Evolutionary conservation across 1,140 invertebrate species (phyloP).

Genomic region (Sinella curviseta): DNA sequence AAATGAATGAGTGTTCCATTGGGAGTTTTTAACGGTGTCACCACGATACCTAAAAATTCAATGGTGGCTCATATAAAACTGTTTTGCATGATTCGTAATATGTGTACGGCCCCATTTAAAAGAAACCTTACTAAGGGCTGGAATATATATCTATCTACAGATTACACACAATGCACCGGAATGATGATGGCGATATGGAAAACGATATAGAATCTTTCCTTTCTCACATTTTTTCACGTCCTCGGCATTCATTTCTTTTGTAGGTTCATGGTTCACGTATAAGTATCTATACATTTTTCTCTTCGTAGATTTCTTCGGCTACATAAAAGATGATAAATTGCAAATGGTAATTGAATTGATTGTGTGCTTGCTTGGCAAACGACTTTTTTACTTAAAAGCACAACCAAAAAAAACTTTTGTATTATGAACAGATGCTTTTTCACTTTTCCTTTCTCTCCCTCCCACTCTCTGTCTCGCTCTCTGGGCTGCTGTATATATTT

Average conservation of each 20-base stretch:
- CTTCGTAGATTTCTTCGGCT: conserved; percentile 19
- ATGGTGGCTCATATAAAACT: no score
- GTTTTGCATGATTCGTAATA: neutral
- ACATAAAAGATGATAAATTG: conserved; percentile 28
- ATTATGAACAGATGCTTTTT: neutral
- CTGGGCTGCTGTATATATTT: no score
- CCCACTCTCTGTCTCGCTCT: neutral
- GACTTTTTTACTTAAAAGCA: neutral
- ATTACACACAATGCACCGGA: no score
- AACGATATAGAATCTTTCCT: neutral
- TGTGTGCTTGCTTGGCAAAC: conserved; percentile 5
- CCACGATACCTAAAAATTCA: no score
- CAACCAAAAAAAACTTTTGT: neutral
- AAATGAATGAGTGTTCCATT: no score
- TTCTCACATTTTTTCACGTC: conserved; percentile 1
- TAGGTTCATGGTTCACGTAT: neutral
- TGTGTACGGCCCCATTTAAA: no score
- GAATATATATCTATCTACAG: no score
- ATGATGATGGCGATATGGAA: neutral
- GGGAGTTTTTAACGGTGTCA: no score
- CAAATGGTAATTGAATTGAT: conserved; percentile 27
- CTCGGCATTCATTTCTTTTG: no score
- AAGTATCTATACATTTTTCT: neutral
- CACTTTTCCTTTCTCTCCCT: neutral
- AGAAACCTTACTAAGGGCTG: no score